Percentiles rank a stretch among this genome's conserved stretches.
Conservation (phyloP, 2,113 vertebrate species). For the Tauraco erythrolophus region DNA sequence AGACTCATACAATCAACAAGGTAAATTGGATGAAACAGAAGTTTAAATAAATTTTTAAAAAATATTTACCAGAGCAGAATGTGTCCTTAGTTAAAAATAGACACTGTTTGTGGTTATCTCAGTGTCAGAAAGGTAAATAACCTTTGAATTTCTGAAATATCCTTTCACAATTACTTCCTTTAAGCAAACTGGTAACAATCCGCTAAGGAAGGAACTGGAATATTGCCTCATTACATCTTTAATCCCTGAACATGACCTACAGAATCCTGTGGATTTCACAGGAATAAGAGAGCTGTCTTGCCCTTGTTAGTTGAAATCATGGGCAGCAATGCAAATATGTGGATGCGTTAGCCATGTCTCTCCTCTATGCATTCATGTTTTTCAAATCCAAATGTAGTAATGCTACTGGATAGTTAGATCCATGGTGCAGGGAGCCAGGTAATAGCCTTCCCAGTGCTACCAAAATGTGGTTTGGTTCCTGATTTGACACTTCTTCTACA, state of each 20-base stretch:
- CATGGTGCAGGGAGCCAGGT: neutral
- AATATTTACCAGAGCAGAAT: neutral
- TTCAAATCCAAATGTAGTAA: neutral
- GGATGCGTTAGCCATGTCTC: neutral
- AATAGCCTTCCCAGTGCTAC: neutral
- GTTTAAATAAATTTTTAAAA: neutral
- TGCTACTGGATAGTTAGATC: fast-evolving
- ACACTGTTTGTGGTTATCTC: neutral
- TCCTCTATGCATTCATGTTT: fast-evolving
- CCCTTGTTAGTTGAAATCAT: fast-evolving
- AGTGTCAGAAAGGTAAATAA: neutral
- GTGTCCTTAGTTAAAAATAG: neutral
- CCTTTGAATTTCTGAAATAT: neutral
- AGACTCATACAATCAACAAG: fast-evolving
- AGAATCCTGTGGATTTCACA: neutral
- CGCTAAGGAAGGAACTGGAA: neutral
- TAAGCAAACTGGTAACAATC: neutral
- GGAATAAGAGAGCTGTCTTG: fast-evolving
- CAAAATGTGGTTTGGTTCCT: neutral
- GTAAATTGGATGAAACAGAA: neutral
- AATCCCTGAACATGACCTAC: neutral
- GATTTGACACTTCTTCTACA: neutral
- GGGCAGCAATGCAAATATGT: neutral
- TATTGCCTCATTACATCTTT: neutral
- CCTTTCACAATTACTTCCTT: neutral